Conservation (phyloP, 2,797 vertebrate genomes). For the Astyanax mexicanus region DNA sequence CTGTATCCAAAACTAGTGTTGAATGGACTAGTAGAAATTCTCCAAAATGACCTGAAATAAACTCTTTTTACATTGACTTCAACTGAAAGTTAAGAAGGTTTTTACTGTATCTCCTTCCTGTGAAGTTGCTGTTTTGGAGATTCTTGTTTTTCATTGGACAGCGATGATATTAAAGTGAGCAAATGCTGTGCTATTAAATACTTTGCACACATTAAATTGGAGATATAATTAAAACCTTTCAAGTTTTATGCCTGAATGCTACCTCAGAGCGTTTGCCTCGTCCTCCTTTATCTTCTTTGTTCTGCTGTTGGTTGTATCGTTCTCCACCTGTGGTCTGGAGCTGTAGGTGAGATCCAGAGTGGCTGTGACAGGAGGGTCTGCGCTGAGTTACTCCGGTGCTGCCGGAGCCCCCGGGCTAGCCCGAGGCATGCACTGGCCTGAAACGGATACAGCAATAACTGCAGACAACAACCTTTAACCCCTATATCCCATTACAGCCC, state of each 20-base stretch:
- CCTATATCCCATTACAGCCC: slow-evolving; percentile 5
- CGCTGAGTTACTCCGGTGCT: neutral
- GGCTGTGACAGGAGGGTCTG: neutral
- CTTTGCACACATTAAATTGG: too few relatives aligned
- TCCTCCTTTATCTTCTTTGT: neutral
- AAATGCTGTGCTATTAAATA: too few relatives aligned
- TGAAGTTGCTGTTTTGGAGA: too few relatives aligned
- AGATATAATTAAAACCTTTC: too few relatives aligned
- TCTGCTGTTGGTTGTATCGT: neutral
- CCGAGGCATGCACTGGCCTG: neutral
- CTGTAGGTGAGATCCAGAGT: neutral
- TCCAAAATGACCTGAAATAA: too few relatives aligned
- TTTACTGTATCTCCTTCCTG: too few relatives aligned
- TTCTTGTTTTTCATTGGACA: too few relatives aligned
- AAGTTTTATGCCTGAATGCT: neutral
- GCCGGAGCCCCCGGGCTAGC: slow-evolving; percentile 7
- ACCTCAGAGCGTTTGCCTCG: neutral
- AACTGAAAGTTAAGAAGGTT: too few relatives aligned
- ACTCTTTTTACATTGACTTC: too few relatives aligned
- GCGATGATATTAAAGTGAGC: too few relatives aligned
- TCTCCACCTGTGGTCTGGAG: neutral
- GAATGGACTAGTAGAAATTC: too few relatives aligned
- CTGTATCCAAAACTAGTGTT: too few relatives aligned
- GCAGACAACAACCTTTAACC: slow-evolving; percentile 16
- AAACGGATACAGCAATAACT: slow-evolving; percentile 21